Evolutionary conservation across 2,113 vertebrate genomes (phyloP), one percentile per base, ranked within the genome.

Genomic region (Speoplatyrhinus poulsoni): DNA sequence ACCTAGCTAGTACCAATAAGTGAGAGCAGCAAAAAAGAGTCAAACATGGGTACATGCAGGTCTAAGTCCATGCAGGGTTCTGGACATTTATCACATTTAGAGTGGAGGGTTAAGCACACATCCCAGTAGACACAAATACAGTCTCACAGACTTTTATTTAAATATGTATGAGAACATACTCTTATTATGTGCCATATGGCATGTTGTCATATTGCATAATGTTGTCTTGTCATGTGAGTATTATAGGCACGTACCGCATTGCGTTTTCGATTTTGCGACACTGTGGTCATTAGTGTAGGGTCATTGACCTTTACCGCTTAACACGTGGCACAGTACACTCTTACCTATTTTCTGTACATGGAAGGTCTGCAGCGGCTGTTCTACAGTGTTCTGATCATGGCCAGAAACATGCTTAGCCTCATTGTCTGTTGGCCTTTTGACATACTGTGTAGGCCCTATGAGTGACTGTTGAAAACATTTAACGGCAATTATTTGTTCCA

Each of bases 281-380:
- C 56, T 11, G 26, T 36, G 26, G 41, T 15, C 36, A 16, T 3
- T 17, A 4, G 58, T 16, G n/a, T 66, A 4, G 15, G 53, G 50
- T 63, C 49, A 71, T 48, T 73, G 54, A 77, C 71, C n/a, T 57
- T 72, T 61, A 49, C 41, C 6, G 49, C 26, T 73, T 0, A 65
- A 62, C 46, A 26, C 2, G 36, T 16, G 12, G 61, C 36, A 68
- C 59, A 19, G 11, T 65, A 47, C 46, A 46, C 41, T 52, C 17
- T 17, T 19, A 26, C 1, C 53, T 16, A 16, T 52, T 41, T 57
- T 61, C 26, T 26, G 26, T 26, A 26, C 26, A 26, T 26, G 26
- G 26, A 26, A 26, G 26, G 26, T 26, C 26, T 26, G 26, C 26
- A 26, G 26, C 26, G 26, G 26, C 26, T 26, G 26, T 26, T 26